These are phyloP conservation scores for Scaptomyza hsui DNA, from an alignment of 1,140 invertebrate genomes.

Conservation along the genomic window DNA sequence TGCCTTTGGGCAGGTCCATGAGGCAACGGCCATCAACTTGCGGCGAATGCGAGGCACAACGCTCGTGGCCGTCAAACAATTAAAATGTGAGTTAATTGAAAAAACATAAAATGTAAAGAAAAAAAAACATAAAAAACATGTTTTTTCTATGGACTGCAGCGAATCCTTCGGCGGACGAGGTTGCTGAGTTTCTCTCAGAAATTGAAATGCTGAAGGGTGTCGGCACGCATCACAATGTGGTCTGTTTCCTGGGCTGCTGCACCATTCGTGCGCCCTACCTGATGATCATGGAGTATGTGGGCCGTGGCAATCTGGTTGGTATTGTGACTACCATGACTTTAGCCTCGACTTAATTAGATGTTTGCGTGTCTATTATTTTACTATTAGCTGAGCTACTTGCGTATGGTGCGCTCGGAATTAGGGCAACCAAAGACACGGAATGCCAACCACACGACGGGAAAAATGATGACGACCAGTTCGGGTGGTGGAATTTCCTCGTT, in stretches of 20 bases:
- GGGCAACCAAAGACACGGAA: conserved; percentile 44
- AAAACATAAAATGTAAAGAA: not conserved
- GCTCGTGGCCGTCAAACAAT: conserved; percentile 89
- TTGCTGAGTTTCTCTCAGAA: conserved; percentile 89
- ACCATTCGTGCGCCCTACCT: conserved; percentile 88
- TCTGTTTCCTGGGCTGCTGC: conserved; percentile 91
- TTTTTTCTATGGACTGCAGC: conserved; percentile 33
- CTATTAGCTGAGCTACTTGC: conserved; percentile 62
- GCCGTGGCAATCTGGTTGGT: conserved; percentile 90
- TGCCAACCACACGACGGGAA: conserved; percentile 54
- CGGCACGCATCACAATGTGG: conserved; percentile 91
- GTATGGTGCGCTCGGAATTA: conserved; percentile 59
- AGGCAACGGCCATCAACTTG: conserved; percentile 85
- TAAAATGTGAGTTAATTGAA: conserved; percentile 85
- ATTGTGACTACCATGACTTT: not conserved
- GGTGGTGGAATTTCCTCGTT: not conserved
- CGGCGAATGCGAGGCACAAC: conserved; percentile 84
- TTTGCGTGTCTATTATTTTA: not conserved
- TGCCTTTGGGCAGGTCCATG: conserved; percentile 90
- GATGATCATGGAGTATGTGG: conserved; percentile 92
- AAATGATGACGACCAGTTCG: conserved; percentile 12
- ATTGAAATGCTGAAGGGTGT: conserved; percentile 92
- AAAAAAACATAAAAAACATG: not conserved
- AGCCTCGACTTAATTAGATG: not conserved
- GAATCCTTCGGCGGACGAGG: conserved; percentile 86